Conservation (phyloP, 2,797 vertebrate genomes). For the Chelon labrosus region DNA sequence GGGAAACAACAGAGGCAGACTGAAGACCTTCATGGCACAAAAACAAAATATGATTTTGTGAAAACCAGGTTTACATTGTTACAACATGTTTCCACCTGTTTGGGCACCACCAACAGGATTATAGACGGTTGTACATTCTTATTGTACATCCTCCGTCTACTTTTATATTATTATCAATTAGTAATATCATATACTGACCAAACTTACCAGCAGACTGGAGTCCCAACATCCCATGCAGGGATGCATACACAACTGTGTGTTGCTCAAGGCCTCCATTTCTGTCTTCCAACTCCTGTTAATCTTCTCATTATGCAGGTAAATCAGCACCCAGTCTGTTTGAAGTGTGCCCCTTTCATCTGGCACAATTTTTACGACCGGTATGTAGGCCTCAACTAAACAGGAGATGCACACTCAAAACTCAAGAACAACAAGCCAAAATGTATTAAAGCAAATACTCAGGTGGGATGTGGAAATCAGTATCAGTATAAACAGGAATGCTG, state of each 20-base stretch:
- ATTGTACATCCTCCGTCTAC: fast-evolving
- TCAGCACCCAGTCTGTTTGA: constrained; percentile 16
- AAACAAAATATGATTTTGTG: no score
- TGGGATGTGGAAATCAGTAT: no score
- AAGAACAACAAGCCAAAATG: no score
- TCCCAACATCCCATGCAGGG: constrained; percentile 13
- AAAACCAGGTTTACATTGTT: no score
- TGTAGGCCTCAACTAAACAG: no score
- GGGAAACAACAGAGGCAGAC: neutral
- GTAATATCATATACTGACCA: neutral
- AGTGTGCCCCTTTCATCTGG: constrained; percentile 22
- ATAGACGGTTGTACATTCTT: no score
- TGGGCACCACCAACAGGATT: no score
- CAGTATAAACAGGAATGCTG: no score
- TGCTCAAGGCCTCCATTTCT: constrained; percentile 11
- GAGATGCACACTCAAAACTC: no score
- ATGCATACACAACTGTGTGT: constrained; percentile 13
- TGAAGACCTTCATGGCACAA: neutral
- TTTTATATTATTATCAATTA: neutral
- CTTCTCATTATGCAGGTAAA: constrained; percentile 2
- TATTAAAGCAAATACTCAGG: no score
- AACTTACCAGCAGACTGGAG: neutral
- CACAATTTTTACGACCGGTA: no score
- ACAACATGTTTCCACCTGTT: no score
- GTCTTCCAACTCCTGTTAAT: constrained; percentile 10